phyloP scores from a whole-genome alignment of 2,797 vertebrate species.

The Catamblyrhynchus diadema region DNA sequence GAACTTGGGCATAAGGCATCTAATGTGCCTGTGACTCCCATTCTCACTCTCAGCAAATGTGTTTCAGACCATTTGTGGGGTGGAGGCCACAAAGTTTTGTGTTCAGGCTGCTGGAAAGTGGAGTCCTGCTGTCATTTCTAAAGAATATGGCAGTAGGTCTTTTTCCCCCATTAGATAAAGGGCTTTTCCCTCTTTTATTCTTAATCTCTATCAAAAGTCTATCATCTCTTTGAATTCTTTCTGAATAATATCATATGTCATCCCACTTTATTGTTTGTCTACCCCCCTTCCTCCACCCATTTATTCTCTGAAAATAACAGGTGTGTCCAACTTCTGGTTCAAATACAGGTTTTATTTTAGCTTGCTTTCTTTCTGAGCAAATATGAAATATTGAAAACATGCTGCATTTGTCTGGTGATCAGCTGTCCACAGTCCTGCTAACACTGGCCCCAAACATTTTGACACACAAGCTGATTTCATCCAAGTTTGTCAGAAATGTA shows the following conservation, averaged over 20 bases:
- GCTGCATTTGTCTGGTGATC: neutral
- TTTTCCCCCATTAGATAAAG: neutral
- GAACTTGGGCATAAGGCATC: neutral
- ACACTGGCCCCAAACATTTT: neutral
- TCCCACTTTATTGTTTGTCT: neutral
- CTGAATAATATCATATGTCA: neutral
- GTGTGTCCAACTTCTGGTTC: neutral
- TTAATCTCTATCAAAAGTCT: neutral
- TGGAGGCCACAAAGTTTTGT: neutral
- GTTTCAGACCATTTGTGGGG: neutral
- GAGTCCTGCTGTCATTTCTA: neutral
- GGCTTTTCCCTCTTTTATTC: neutral
- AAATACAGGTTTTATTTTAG: neutral
- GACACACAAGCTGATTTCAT: neutral
- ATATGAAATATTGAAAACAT: neutral
- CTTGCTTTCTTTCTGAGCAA: neutral
- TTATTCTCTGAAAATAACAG: neutral
- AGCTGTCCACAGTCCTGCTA: neutral
- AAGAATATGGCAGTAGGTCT: neutral
- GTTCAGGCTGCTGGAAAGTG: neutral
- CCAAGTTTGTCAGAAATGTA: neutral
- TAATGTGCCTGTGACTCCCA: neutral
- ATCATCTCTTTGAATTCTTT: neutral
- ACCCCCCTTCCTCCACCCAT: fast-evolving
- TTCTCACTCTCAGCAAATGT: neutral